Evolutionary conservation across 2,797 vertebrate species (phyloP), one percentile per base, ranked within the genome.

Genomic region (Lacerta viridis): DNA sequence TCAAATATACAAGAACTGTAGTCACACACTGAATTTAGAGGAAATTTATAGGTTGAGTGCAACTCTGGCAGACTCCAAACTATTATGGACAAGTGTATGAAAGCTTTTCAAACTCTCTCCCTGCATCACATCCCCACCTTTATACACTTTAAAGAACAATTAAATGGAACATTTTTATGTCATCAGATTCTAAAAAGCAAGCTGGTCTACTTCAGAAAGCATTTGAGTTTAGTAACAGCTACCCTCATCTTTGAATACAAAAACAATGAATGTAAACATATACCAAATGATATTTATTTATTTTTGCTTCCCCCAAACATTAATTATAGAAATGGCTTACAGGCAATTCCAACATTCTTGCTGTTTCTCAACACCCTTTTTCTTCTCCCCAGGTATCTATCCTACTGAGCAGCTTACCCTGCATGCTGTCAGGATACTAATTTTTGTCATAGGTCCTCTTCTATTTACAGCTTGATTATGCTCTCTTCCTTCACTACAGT

Each of bases 321-420:
- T 39, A 94, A 92, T 94, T 92, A 92, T 92, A 83, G 61, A 92
- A 87, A 87, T 10, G 0, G 85, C 92, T 82, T 93, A 91, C 83
- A 90, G 91, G 91, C 85, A 78, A 15, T 84, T 86, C 71, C 55
- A 80, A 43, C 29, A 50, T 75, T n/a, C 27, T n/a, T 0, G 0
- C 77, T 33, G 86, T 4, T 86, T 81, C n/a, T 1, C 0, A 85
- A 83, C 61, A 50, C 0, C 0, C 15, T 5, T 74, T 85, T 80
- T 64, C 33, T 74, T 87, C 88, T 50, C 89, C 4, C 0, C 59
- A 85, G 61, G 61, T 36, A 84, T 68, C 64, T 0, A 43, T 59
- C 41, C 61, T 85, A 39, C 43, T 75, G 88, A 39, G 78, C 27
- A 85, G 88, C 59, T 80, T 86, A 68, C 81, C 39, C 36, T 39